These are phyloP conservation scores for Macrotis lagotis DNA, from an alignment of 2,113 vertebrate genomes.

Conservation along the genomic window DNA sequence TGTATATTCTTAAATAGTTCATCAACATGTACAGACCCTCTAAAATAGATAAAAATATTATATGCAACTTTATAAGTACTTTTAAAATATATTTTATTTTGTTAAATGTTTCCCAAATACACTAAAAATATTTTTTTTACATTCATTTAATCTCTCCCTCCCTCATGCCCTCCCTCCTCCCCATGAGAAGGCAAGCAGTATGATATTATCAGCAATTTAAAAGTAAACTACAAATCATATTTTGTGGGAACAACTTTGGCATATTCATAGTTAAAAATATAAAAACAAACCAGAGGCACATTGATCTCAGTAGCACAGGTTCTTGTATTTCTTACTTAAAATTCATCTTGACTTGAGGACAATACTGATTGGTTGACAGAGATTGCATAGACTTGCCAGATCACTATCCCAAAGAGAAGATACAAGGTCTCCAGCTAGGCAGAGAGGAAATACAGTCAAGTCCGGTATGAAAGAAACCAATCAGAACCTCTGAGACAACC, in stretches of 20 bases:
- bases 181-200: not conserved
- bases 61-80: not conserved
- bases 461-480: not conserved
- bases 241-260: not conserved
- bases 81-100: not conserved
- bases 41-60: not conserved
- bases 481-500: not conserved
- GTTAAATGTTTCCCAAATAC: not conserved
- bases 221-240: not conserved
- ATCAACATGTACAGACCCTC: not conserved
- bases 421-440: not conserved
- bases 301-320: not conserved
- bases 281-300: not conserved
- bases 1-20: not conserved
- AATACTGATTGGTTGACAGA: not conserved
- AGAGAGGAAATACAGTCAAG: not conserved
- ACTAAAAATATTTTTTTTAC: not conserved
- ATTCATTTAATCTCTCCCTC: not conserved
- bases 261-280: not conserved
- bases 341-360: not conserved
- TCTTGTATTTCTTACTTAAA: not conserved
- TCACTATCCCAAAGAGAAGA: not conserved
- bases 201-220: not conserved
- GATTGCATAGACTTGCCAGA: not conserved
- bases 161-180: too few relatives aligned